Evolutionary conservation across 1,140 invertebrate species (phyloP).

Genomic region (Drosophila oshimai): DNA sequence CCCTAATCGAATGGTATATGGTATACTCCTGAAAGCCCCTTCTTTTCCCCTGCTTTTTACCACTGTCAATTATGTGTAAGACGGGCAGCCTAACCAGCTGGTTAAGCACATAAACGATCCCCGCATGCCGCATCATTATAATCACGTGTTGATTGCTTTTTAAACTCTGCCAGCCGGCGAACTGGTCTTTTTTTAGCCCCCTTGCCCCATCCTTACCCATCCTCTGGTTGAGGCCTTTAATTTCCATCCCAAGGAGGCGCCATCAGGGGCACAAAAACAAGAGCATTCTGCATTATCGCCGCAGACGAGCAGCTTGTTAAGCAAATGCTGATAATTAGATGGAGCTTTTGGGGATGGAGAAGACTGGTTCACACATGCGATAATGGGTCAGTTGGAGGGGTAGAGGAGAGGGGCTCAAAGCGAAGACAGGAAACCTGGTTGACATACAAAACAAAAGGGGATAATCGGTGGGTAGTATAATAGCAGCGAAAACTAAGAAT

Average conservation of each 20-base stretch:
- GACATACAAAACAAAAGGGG: conserved; percentile 31
- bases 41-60: neutral
- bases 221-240: conserved; percentile 36
- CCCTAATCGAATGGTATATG: conserved; percentile 49
- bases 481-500: conserved; percentile 11
- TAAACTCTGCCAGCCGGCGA: conserved; percentile 54
- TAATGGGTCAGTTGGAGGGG: conserved; percentile 23
- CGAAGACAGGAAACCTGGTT: conserved; percentile 19
- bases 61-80: conserved; percentile 73
- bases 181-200: neutral
- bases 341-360: neutral
- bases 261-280: conserved; percentile 36
- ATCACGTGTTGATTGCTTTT: conserved; percentile 81
- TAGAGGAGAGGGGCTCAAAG: neutral
- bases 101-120: conserved; percentile 44
- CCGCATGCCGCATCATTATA: conserved; percentile 70
- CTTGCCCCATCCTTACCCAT: neutral
- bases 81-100: conserved; percentile 50
- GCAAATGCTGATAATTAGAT: conserved; percentile 52
- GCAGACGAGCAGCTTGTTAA: conserved; percentile 47
- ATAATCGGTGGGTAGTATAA: conserved; percentile 4
- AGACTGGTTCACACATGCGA: conserved; percentile 37
- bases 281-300: conserved; percentile 40
- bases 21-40: conserved; percentile 3
- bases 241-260: conserved; percentile 45